phyloP scores from a whole-genome alignment of 2,113 vertebrate genomes.

The Corythaeola cristata region DNA sequence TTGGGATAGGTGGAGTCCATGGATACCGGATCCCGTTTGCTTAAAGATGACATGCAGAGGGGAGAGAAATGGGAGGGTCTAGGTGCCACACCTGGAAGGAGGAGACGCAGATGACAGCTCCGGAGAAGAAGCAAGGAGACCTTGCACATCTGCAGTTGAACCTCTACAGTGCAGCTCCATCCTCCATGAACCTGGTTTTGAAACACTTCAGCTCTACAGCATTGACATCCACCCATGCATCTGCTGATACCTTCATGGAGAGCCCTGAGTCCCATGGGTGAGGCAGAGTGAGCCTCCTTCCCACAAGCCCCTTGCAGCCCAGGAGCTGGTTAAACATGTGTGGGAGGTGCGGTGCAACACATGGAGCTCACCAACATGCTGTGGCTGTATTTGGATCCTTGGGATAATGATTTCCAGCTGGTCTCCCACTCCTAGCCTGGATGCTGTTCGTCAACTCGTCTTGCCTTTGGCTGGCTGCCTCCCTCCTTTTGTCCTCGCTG shows the following conservation, averaged over 20 bases:
- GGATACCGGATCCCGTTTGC: neutral
- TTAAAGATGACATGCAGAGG: neutral
- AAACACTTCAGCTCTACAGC: neutral
- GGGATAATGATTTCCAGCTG: neutral
- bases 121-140: neutral
- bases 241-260: neutral
- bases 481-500: neutral
- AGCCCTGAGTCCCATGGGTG: neutral
- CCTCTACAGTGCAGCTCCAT: neutral
- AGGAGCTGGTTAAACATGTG: neutral
- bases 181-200: neutral
- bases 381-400: neutral
- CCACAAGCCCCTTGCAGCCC: neutral
- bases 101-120: neutral
- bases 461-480: neutral
- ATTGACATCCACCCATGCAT: rapidly evolving
- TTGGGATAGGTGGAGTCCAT: neutral
- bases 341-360: neutral
- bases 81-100: neutral
- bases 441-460: neutral
- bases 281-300: neutral
- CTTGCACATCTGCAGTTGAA: neutral
- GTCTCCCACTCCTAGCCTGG: neutral
- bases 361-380: neutral
- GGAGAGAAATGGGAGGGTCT: neutral